Conservation (phyloP, 2,113 vertebrate species). For the Casuarius casuarius region DNA sequence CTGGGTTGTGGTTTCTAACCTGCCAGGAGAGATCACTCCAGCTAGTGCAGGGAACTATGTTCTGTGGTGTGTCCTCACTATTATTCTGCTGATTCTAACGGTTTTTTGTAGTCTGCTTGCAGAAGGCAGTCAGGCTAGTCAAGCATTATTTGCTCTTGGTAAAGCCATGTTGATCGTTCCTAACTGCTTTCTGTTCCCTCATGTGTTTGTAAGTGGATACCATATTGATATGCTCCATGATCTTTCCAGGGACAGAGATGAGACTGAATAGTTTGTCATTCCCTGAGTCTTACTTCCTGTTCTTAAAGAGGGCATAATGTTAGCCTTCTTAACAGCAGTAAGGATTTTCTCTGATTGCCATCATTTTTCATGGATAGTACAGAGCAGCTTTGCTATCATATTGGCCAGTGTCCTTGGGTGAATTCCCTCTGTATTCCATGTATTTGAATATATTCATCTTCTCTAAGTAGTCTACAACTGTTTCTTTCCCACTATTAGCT, state of each 20-base stretch:
- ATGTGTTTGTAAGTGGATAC: not conserved
- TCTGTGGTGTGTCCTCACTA: too few species aligned
- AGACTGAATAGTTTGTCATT: not conserved
- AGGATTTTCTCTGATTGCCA: not conserved
- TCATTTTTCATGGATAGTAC: not conserved
- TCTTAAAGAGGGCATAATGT: not conserved
- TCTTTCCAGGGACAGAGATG: not conserved
- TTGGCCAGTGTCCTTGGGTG: not conserved
- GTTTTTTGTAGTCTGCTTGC: not conserved
- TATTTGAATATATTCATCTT: not conserved
- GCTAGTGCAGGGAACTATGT: too few species aligned
- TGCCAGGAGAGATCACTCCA: too few species aligned
- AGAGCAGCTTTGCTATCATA: not conserved
- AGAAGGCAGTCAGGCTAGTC: not conserved
- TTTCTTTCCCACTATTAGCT: not conserved
- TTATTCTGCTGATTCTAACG: too few species aligned
- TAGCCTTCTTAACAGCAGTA: not conserved
- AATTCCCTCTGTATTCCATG: not conserved
- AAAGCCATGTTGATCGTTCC: not conserved
- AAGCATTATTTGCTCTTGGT: not conserved
- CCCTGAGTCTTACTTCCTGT: not conserved
- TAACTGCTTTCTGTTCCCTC: not conserved
- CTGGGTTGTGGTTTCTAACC: too few species aligned
- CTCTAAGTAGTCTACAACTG: not conserved
- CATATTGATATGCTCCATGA: not conserved